A percentile compares a stretch with the other conserved stretches of the same genome.
Conservation (phyloP, 2,797 vertebrate genomes). For the Myotis findleyi region DNA sequence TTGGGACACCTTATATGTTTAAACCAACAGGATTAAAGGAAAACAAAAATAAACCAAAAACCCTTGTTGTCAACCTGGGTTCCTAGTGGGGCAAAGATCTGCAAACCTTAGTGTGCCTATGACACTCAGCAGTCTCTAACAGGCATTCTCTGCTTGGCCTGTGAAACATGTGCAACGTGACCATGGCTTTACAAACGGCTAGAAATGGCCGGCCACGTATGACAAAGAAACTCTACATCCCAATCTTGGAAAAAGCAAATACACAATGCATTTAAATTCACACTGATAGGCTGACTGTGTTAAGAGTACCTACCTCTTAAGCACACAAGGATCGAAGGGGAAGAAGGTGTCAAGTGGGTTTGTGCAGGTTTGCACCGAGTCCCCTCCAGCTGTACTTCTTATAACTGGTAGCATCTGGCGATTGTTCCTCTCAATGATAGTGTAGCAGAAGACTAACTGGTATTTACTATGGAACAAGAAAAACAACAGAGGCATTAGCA, state of each 20-base stretch:
- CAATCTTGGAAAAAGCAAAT: background rate
- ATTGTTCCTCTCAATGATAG: constrained; percentile 96
- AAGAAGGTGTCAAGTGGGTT: constrained; percentile 98
- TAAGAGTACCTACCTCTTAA: constrained; percentile 92
- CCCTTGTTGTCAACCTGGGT: background rate
- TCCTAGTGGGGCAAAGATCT: background rate
- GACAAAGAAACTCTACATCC: background rate
- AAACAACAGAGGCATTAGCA: background rate
- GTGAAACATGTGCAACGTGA: background rate
- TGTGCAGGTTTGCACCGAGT: constrained; percentile 90
- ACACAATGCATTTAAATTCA: background rate
- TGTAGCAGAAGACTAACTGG: constrained; percentile 98
- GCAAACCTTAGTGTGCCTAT: background rate
- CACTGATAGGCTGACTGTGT: background rate
- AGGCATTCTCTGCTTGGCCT: background rate
- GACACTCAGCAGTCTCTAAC: too few species aligned
- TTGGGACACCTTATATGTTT: background rate
- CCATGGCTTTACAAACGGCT: fast-evolving
- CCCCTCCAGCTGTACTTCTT: constrained; percentile 90
- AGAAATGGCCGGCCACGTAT: background rate
- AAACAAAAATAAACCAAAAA: background rate
- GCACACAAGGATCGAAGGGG: constrained; percentile 96
- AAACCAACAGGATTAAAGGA: background rate
- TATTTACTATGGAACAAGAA: constrained; percentile 91
- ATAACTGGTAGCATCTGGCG: constrained; percentile 92